Percentiles rank a stretch among this genome's conserved stretches.
These are phyloP conservation scores for Pygmarrhopalites habei DNA, from an alignment of 1,140 invertebrate genomes.

Conservation along the genomic window DNA sequence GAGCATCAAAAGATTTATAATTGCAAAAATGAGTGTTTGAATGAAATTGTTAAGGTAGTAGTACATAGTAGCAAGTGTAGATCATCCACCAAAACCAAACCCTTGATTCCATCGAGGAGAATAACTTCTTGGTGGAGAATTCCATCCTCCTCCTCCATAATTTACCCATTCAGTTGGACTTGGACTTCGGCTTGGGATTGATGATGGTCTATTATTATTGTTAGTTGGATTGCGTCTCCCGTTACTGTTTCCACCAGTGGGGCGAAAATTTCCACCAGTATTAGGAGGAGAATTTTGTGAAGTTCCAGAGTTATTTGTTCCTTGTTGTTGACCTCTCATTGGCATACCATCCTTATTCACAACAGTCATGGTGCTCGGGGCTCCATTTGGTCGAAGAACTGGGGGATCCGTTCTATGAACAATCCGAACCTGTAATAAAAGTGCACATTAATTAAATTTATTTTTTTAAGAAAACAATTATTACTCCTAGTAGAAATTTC, in stretches of 20 bases:
- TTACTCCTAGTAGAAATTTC: no score
- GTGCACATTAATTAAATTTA: constrained; percentile 1
- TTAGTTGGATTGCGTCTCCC: neutral
- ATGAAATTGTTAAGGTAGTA: neutral
- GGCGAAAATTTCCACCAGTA: neutral
- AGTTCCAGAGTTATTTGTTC: neutral
- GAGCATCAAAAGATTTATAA: no score
- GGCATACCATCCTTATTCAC: no score
- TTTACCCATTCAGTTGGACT: neutral
- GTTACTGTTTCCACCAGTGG: neutral
- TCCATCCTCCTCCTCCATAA: neutral
- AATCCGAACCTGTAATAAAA: neutral
- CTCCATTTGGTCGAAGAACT: neutral
- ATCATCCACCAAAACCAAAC: neutral
- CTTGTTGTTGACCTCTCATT: neutral
- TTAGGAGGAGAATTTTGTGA: neutral
- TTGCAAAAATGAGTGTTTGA: neutral
- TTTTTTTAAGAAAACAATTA: no score
- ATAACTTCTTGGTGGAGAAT: neutral
- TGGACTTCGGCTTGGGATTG: neutral
- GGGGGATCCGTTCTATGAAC: neutral
- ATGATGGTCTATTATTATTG: neutral
- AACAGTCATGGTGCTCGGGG: neutral
- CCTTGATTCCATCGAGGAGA: neutral
- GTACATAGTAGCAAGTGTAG: neutral